A percentile compares a stretch with the other conserved stretches of the same genome.
These are phyloP conservation scores for Macrostomum cliftonense DNA, from an alignment of 2,888 invertebrate species.

Conservation along the genomic window DNA sequence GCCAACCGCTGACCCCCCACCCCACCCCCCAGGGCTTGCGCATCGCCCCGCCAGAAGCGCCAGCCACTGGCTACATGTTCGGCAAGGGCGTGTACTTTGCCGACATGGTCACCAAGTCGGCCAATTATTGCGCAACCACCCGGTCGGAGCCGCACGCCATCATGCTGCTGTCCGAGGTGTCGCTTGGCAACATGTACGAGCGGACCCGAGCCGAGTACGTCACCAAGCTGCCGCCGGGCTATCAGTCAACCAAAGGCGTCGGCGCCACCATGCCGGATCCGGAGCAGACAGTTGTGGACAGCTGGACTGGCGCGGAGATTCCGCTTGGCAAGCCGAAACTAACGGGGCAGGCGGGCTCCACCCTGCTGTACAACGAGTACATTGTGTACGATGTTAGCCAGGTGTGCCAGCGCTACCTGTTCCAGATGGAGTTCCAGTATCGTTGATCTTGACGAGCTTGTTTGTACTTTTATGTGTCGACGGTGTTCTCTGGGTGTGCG, in stretches of 20 bases:
- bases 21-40: constrained; percentile 50
- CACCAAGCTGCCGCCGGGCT: constrained; percentile 56
- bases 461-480: neutral
- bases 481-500: neutral
- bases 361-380: constrained; percentile 69
- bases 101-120: constrained; percentile 94
- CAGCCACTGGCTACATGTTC: constrained; percentile 63
- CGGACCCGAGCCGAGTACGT: constrained; percentile 52
- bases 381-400: constrained; percentile 88
- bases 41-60: constrained; percentile 94
- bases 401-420: constrained; percentile 67
- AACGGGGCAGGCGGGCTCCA: constrained; percentile 25
- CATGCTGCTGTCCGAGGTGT: constrained; percentile 73
- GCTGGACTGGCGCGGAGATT: constrained; percentile 15
- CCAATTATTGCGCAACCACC: constrained; percentile 75
- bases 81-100: constrained; percentile 90
- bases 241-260: constrained; percentile 68
- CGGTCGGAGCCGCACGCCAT: constrained; percentile 51
- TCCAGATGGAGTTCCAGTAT: constrained; percentile 68
- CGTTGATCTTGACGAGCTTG: constrained; percentile 35
- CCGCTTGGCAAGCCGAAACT: constrained; percentile 32
- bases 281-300: constrained; percentile 43
- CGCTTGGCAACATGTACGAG: constrained; percentile 74
- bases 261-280: constrained; percentile 72
- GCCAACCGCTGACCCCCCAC: neutral